Conservation (phyloP, 2,888 invertebrate species). For the Phorcus lineatus region DNA sequence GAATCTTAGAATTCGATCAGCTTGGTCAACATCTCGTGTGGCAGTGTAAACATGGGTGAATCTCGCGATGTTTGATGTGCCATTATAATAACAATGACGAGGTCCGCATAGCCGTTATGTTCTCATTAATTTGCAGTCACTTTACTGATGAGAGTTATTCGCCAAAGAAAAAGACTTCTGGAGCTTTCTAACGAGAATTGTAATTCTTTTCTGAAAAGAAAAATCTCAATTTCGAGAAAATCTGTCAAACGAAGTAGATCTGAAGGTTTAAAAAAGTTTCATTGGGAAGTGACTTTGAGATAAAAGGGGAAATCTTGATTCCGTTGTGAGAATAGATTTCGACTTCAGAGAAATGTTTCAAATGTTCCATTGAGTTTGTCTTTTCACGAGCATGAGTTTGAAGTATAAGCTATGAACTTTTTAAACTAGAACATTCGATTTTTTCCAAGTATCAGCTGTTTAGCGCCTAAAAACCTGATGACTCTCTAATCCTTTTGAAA, state of each 20-base stretch:
- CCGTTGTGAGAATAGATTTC: neutral
- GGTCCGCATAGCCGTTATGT: conserved; percentile 27
- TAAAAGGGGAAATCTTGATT: neutral
- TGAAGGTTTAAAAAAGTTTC: neutral
- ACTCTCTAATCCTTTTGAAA: neutral
- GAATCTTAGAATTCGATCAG: conserved; percentile 26
- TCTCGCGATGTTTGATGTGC: conserved; percentile 28
- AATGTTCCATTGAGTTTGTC: neutral
- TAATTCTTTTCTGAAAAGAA: neutral
- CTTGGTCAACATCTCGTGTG: conserved; percentile 23
- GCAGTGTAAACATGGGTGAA: conserved; percentile 19
- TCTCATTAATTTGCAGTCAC: conserved; percentile 31
- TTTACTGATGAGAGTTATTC: conserved; percentile 4
- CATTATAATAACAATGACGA: conserved; percentile 31
- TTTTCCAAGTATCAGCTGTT: neutral
- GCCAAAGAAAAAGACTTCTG: neutral
- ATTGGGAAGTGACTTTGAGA: neutral
- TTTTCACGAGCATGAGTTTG: neutral
- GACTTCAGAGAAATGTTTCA: neutral
- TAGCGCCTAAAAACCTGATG: neutral
- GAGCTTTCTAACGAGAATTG: neutral
- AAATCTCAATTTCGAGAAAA: neutral
- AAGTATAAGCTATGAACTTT: neutral
- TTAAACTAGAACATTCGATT: neutral
- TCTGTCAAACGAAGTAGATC: neutral